These are phyloP conservation scores for Aromia moschata DNA, from an alignment of 2,888 invertebrate species.

Conservation along the genomic window DNA sequence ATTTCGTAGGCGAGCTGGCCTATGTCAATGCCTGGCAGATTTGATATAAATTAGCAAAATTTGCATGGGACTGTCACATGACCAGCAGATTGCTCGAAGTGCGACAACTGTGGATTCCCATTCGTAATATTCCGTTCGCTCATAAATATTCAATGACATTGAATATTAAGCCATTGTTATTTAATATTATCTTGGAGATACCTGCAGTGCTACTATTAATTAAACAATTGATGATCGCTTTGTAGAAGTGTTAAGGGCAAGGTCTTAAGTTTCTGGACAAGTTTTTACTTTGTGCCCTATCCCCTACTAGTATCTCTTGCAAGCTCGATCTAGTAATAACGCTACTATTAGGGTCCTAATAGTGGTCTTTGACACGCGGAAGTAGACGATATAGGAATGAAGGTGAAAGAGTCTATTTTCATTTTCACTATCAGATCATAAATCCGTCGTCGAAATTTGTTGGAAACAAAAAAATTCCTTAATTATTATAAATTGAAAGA, in stretches of 20 bases:
- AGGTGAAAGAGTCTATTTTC: too few species aligned
- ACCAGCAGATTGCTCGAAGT: conserved; percentile 38
- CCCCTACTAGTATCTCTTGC: too few species aligned
- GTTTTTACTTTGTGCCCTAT: too few species aligned
- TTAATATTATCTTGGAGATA: conserved; percentile 14
- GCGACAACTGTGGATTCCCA: conserved; percentile 29
- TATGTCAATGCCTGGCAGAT: conserved; percentile 47
- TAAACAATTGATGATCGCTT: conserved; percentile 6
- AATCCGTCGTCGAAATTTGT: too few species aligned
- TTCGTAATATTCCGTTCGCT: conserved; percentile 19
- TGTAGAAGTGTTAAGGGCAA: not conserved
- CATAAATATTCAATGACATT: conserved; percentile 29
- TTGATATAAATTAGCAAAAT: conserved; percentile 57
- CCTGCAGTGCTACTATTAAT: conserved; percentile 2
- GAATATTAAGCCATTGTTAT: conserved; percentile 25
- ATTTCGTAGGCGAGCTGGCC: conserved; percentile 23
- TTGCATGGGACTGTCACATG: conserved; percentile 53
- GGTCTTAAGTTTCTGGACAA: not conserved
- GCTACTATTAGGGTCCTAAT: too few species aligned
- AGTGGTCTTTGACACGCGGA: too few species aligned
- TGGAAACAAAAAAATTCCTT: too few species aligned
- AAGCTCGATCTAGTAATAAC: too few species aligned
- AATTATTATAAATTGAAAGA: too few species aligned
- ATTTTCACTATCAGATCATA: too few species aligned
- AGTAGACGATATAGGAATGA: too few species aligned